Evolutionary conservation across 1,140 invertebrate species (phyloP).

Genomic region (Propsilocerus akamusi): DNA sequence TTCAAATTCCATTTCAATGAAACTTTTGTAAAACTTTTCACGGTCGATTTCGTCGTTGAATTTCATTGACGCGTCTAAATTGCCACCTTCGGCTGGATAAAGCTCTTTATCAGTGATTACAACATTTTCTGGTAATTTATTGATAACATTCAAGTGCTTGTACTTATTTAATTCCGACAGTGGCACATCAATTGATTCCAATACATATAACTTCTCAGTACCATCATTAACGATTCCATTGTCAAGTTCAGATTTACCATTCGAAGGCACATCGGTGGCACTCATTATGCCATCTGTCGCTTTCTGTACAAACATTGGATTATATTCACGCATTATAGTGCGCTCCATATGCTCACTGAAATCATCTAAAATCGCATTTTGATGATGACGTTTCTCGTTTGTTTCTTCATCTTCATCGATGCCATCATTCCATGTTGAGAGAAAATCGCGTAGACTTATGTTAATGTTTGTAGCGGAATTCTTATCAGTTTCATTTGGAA

Average conservation of each 20-base stretch:
- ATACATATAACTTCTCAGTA: constrained; percentile 14
- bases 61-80: too few relatives aligned
- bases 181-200: constrained; percentile 20
- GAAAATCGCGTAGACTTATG: constrained; percentile 18
- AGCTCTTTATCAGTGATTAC: constrained; percentile 2
- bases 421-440: constrained; percentile 20
- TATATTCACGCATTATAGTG: constrained; percentile 1
- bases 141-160: constrained; percentile 4
- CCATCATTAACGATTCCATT: neutral
- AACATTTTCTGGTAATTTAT: constrained; percentile 5
- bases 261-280: constrained; percentile 17
- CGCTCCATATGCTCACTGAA: neutral
- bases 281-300: constrained; percentile 20
- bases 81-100: too few relatives aligned
- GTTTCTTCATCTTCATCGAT: constrained; percentile 18
- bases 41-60: neutral
- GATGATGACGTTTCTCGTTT: neutral
- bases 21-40: neutral
- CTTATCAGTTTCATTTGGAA: neutral
- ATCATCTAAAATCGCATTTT: neutral
- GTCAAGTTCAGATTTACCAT: neutral
- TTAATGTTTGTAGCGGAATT: neutral
- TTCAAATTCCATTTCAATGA: neutral
- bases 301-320: constrained; percentile 12
- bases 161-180: constrained; percentile 8